Evolutionary conservation across 2,113 vertebrate genomes (phyloP).

Genomic region (Rana temporaria): DNA sequence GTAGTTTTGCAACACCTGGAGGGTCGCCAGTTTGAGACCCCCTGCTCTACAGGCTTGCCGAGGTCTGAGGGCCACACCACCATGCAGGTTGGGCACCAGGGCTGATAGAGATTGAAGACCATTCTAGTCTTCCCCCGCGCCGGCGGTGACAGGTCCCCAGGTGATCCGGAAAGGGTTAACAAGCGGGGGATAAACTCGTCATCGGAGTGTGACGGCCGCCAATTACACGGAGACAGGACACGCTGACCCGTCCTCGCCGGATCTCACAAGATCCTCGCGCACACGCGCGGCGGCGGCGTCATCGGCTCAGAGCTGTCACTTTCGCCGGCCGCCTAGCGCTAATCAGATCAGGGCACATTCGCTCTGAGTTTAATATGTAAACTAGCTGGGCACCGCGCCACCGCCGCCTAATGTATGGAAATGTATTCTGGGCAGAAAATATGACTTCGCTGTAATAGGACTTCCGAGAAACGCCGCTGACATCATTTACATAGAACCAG

Average conservation of each 20-base stretch:
- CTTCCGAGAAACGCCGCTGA: conserved; percentile 38
- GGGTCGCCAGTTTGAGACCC: too few relatives aligned
- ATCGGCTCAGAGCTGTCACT: background rate
- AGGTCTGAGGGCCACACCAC: too few relatives aligned
- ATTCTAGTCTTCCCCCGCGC: too few relatives aligned
- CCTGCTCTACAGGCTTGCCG: too few relatives aligned
- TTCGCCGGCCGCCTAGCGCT: background rate
- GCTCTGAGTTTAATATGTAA: conserved; percentile 24
- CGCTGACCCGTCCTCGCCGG: background rate
- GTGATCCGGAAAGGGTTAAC: background rate
- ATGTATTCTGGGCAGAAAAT: conserved; percentile 26
- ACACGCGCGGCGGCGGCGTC: too few relatives aligned
- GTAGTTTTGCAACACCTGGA: too few relatives aligned
- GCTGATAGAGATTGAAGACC: too few relatives aligned
- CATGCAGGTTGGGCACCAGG: too few relatives aligned
- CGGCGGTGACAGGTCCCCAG: background rate
- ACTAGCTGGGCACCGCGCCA: conserved; percentile 9
- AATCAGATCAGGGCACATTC: conserved; percentile 32
- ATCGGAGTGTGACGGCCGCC: background rate
- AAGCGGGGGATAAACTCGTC: background rate
- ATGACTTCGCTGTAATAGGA: conserved; percentile 31
- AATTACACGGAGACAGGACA: background rate
- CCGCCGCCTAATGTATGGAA: conserved; percentile 21
- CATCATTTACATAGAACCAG: conserved; percentile 18
- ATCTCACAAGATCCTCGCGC: background rate